Evolutionary conservation across 2,797 vertebrate species (phyloP).

Genomic region (Crocodylus rhombifer): DNA sequence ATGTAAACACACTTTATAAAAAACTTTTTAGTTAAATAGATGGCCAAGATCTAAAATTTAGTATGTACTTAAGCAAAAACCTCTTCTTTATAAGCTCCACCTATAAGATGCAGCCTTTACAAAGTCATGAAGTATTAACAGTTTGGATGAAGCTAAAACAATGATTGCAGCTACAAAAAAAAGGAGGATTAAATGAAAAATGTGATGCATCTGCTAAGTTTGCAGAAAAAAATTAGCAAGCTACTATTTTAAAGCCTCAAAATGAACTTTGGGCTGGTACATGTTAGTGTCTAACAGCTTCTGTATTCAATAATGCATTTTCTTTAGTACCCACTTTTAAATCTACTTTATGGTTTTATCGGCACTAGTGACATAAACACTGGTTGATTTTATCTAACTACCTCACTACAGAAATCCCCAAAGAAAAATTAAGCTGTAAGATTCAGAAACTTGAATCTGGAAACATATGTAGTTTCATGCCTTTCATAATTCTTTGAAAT

Average conservation of each 20-base stretch:
- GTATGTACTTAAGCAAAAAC: too few relatives aligned
- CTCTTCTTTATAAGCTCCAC: too few relatives aligned
- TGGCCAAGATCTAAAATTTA: too few relatives aligned
- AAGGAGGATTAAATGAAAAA: background rate
- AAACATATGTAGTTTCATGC: background rate
- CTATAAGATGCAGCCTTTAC: too few relatives aligned
- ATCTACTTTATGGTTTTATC: background rate
- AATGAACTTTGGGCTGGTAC: background rate
- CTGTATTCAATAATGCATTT: background rate
- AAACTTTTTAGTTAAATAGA: too few relatives aligned
- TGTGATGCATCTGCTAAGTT: background rate
- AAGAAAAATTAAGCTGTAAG: background rate
- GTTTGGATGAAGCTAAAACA: background rate
- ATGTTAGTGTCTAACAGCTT: background rate
- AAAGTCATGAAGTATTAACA: background rate
- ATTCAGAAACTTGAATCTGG: background rate
- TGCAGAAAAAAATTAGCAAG: background rate
- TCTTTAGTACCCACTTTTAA: background rate
- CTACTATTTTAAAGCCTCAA: too few relatives aligned
- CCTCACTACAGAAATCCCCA: background rate
- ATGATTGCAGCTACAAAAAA: background rate
- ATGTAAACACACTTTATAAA: too few relatives aligned
- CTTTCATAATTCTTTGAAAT: slow-evolving; percentile 1
- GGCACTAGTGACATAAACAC: background rate
- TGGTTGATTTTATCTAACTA: background rate